A percentile compares a stretch with the other conserved stretches of the same genome.
Evolutionary conservation across 2,797 vertebrate genomes (phyloP).

Genomic region (Mormyrus proboscirostris): DNA sequence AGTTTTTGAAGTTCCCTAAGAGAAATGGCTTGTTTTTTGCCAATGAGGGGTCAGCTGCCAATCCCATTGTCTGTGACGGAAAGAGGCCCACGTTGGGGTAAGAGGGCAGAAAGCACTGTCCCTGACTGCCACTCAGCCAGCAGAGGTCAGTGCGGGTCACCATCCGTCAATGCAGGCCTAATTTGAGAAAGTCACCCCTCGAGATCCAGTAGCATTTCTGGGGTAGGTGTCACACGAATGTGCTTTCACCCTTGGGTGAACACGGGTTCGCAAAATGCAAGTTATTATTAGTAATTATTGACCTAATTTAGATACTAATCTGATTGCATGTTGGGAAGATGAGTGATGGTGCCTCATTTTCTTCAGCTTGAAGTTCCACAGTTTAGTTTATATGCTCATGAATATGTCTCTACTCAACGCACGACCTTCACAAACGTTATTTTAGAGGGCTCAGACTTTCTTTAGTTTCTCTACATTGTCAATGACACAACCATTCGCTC

Average conservation of each 20-base stretch:
- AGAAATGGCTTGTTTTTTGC: background rate
- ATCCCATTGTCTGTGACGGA: background rate
- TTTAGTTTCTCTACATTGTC: background rate
- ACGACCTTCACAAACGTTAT: background rate
- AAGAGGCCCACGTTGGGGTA: background rate
- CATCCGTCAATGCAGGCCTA: constrained; percentile 22
- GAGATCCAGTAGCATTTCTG: constrained; percentile 7
- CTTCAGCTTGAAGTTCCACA: background rate
- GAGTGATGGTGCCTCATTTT: background rate
- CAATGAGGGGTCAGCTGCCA: background rate
- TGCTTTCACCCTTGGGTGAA: background rate
- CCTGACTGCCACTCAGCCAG: constrained; percentile 24
- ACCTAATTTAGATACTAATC: background rate
- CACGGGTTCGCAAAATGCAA: background rate
- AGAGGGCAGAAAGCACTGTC: background rate
- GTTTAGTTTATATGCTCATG: background rate
- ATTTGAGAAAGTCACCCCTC: constrained; percentile 38
- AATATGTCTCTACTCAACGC: background rate
- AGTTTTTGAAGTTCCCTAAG: background rate
- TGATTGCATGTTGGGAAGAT: background rate
- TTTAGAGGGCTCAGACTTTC: background rate
- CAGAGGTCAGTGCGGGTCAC: constrained; percentile 42
- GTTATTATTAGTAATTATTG: background rate
- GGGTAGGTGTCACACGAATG: background rate
- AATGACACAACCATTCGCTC: background rate